phyloP scores from a whole-genome alignment of 2,888 invertebrate species.

The Lasius platythorax region DNA sequence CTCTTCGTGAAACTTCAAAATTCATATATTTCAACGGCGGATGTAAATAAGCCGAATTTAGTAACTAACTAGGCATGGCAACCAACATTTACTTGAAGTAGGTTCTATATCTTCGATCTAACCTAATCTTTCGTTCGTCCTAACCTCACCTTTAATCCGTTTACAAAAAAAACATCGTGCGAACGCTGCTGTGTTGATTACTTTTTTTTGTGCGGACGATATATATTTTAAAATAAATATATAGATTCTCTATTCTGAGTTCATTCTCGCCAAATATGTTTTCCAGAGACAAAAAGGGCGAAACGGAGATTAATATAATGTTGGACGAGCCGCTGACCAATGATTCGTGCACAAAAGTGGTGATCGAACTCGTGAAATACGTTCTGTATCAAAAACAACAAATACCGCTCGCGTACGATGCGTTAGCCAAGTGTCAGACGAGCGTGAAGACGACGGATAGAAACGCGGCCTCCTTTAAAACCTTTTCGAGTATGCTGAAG shows the following conservation, averaged over 20 bases:
- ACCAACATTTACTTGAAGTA: neutral
- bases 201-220: neutral
- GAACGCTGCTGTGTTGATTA: neutral
- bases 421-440: constrained; percentile 78
- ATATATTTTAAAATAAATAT: neutral
- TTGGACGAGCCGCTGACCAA: constrained; percentile 84
- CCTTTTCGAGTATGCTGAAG: constrained; percentile 74
- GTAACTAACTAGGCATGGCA: constrained; percentile 54
- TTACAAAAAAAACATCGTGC: neutral
- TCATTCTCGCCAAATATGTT: neutral
- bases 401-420: constrained; percentile 85
- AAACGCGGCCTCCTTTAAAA: constrained; percentile 76
- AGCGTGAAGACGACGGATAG: constrained; percentile 78
- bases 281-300: constrained; percentile 55
- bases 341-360: constrained; percentile 82
- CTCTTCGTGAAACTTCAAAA: constrained; percentile 41
- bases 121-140: neutral
- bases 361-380: constrained; percentile 84
- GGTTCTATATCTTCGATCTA: neutral
- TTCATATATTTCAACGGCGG: constrained; percentile 51
- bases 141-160: neutral
- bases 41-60: constrained; percentile 71
- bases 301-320: constrained; percentile 79
- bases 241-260: neutral
- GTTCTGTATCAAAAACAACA: constrained; percentile 85